phyloP scores from a whole-genome alignment of 2,888 invertebrate genomes.

The Schizaphis graminum region DNA sequence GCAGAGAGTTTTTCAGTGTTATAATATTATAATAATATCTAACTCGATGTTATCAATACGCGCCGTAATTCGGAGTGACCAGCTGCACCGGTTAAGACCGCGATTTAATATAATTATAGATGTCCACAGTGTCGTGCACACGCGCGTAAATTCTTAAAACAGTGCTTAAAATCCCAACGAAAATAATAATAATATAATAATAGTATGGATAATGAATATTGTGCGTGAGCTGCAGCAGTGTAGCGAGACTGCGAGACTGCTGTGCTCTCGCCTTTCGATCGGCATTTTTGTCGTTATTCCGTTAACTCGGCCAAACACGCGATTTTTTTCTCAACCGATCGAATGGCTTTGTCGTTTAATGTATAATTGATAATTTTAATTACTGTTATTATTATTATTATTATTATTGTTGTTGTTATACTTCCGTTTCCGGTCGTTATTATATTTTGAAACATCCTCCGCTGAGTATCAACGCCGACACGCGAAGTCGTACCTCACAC shows the following conservation, averaged over 20 bases:
- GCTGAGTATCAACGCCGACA: not conserved
- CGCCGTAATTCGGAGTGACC: not conserved
- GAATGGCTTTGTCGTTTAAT: not conserved
- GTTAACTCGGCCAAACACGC: not conserved
- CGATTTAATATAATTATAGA: not conserved
- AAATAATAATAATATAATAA: not conserved
- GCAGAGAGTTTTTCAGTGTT: not conserved
- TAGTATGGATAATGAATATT: no score
- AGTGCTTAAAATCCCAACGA: not conserved
- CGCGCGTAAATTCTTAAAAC: not conserved
- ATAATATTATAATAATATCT: not conserved
- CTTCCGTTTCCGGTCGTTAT: not conserved
- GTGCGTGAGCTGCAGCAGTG: no score
- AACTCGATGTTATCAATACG: not conserved
- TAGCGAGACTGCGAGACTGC: no score
- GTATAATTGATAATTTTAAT: not conserved
- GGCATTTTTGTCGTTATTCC: not conserved
- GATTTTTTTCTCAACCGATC: no score
- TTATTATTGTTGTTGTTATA: not conserved
- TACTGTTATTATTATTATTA: not conserved
- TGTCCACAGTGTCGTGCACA: not conserved
- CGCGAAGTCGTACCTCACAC: not conserved
- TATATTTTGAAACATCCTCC: not conserved
- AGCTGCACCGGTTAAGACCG: not conserved
- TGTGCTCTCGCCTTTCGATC: not conserved